Evolutionary conservation across 1,140 invertebrate species (phyloP).

Genomic region (Saccostrea cuccullata): DNA sequence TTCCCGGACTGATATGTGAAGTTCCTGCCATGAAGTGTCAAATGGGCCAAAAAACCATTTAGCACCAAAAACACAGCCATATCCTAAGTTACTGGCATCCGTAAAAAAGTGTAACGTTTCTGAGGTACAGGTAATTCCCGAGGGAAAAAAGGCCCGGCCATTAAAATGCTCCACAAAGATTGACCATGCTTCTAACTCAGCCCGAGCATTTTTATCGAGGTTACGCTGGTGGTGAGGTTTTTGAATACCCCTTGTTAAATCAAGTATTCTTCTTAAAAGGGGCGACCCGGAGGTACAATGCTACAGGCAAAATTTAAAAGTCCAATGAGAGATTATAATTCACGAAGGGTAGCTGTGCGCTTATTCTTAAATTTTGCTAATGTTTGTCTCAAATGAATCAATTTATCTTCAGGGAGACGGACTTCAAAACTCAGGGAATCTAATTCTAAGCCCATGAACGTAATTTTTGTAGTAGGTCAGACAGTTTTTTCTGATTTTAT

Average conservation of each 20-base stretch:
- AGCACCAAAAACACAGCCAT: constrained; percentile 37
- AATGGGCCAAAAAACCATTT: constrained; percentile 44
- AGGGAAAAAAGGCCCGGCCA: constrained; percentile 49
- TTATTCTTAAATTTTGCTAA: neutral
- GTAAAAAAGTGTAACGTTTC: constrained; percentile 34
- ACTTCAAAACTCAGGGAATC: constrained; percentile 37
- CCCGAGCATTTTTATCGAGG: constrained; percentile 22
- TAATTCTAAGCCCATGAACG: constrained; percentile 42
- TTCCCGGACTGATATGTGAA: constrained; percentile 51
- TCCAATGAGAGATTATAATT: constrained; percentile 54
- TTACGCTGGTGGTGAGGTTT: constrained; percentile 44
- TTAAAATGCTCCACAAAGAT: constrained; percentile 20
- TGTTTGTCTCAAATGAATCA: neutral
- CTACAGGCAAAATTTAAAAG: constrained; percentile 53
- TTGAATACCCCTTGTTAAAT: neutral
- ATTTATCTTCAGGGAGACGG: constrained; percentile 32
- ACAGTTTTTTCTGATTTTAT: constrained; percentile 39
- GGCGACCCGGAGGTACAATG: constrained; percentile 40
- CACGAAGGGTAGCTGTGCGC: constrained; percentile 39
- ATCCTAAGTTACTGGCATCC: constrained; percentile 40
- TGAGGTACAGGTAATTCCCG: neutral
- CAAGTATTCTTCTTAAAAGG: constrained; percentile 47
- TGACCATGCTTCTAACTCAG: constrained; percentile 46
- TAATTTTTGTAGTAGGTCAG: constrained; percentile 7
- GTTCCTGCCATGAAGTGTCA: neutral